Conservation (phyloP, 2,113 vertebrate genomes). For the Montifringilla adamsi region DNA sequence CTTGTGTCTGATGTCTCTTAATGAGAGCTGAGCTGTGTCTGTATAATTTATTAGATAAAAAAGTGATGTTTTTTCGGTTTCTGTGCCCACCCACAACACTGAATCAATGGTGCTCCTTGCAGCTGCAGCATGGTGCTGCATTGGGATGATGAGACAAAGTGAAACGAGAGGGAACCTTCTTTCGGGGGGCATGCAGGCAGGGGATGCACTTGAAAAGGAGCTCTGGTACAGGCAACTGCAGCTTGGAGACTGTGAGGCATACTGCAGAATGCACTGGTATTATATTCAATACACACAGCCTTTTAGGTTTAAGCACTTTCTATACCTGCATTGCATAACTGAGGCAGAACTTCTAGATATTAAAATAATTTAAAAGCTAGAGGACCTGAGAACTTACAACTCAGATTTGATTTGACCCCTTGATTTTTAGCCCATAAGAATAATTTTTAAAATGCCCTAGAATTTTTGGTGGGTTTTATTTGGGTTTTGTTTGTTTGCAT, state of each 20-base stretch:
- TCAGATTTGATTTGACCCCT: neutral
- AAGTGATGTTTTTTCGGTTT: neutral
- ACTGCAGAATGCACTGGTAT: neutral
- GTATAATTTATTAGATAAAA: neutral
- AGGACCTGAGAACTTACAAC: neutral
- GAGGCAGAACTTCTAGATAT: neutral
- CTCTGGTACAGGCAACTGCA: neutral
- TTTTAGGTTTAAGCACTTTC: neutral
- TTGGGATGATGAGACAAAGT: neutral
- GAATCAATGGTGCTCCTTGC: neutral
- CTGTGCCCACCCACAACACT: neutral
- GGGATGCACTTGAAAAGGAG: neutral
- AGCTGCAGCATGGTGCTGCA: neutral
- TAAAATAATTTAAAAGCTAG: neutral
- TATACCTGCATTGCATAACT: neutral
- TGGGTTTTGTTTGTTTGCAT: accelerated
- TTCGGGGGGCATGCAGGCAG: neutral
- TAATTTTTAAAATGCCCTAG: neutral
- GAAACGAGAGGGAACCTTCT: too few relatives aligned
- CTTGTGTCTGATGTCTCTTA: neutral
- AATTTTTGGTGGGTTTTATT: neutral
- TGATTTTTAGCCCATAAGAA: neutral
- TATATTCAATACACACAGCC: neutral
- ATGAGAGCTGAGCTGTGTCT: neutral
- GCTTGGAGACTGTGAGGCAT: neutral